Percentiles rank a stretch among this genome's conserved stretches.
These are phyloP conservation scores for Colaptes auratus DNA, from an alignment of 2,113 vertebrate species.

Conservation along the genomic window DNA sequence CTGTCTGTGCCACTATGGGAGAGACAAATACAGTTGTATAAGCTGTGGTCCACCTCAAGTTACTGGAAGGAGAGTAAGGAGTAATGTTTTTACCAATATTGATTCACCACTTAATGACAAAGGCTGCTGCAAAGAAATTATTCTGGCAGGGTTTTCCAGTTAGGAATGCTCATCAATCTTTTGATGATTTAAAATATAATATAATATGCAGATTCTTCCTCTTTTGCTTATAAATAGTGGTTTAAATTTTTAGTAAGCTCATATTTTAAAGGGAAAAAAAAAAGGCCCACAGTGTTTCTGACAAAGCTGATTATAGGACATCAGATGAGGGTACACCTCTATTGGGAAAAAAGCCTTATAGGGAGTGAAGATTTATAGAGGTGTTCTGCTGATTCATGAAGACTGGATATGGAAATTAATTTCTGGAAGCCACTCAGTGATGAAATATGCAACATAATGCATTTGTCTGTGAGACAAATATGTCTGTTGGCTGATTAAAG, in stretches of 20 bases:
- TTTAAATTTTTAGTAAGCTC: constrained; percentile 13
- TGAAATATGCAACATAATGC: constrained; percentile 35
- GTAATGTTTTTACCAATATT: neutral
- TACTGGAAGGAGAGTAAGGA: neutral
- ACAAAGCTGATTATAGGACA: constrained; percentile 36
- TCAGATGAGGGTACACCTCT: constrained; percentile 21
- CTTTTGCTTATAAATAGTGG: constrained; percentile 6
- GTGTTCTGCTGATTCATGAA: constrained; percentile 54
- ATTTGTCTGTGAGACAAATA: constrained; percentile 57
- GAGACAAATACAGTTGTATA: neutral
- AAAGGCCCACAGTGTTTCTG: neutral
- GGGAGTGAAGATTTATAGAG: constrained; percentile 41
- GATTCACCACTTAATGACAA: neutral
- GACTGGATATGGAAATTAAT: constrained; percentile 45
- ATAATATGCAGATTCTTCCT: neutral
- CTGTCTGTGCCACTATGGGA: neutral
- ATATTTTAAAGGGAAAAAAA: constrained; percentile 12
- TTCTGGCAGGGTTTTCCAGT: neutral
- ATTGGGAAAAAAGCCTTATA: neutral
- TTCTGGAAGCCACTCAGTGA: constrained; percentile 38
- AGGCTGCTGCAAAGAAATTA: neutral
- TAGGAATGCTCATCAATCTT: neutral
- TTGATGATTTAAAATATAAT: neutral
- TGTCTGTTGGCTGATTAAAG: constrained; percentile 23
- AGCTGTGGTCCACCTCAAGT: neutral